Evolutionary conservation across 2,888 invertebrate species (phyloP).

Genomic region (Crocallis elinguaria): DNA sequence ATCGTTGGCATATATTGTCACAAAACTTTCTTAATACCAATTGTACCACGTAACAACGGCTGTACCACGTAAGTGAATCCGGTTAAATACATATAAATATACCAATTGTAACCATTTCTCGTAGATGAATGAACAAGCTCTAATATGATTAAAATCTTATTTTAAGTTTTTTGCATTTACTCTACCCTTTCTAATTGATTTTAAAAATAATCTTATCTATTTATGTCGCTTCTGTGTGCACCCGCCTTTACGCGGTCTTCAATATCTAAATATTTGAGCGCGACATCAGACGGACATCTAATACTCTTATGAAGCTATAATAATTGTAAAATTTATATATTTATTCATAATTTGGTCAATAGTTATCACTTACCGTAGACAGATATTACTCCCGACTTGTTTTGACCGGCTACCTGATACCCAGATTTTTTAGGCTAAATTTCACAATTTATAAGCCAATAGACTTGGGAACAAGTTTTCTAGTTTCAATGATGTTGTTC

Average conservation of each 20-base stretch:
- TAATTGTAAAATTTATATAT: slow-evolving; percentile 6
- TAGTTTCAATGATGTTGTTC: background rate
- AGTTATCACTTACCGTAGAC: slow-evolving; percentile 5
- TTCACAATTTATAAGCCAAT: background rate
- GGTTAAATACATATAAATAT: no score
- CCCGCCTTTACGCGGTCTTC: background rate
- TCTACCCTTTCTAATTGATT: no score
- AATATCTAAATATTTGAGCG: slow-evolving; percentile 1
- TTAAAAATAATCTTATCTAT: no score
- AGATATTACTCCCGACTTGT: slow-evolving; percentile 1
- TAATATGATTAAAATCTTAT: no score
- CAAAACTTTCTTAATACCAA: no score
- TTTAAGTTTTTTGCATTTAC: no score
- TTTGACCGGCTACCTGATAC: slow-evolving; percentile 5
- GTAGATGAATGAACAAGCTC: no score
- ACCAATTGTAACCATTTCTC: no score
- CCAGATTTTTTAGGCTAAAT: background rate
- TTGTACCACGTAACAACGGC: no score
- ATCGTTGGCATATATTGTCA: no score
- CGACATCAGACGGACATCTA: slow-evolving; percentile 3
- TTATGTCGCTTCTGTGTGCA: background rate
- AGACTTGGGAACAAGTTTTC: background rate
- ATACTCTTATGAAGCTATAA: slow-evolving; percentile 8
- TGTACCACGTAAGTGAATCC: no score
- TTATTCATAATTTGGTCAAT: slow-evolving; percentile 13